Percentiles rank a stretch among this genome's conserved stretches.
Conservation (phyloP, 2,113 vertebrate species). For the Spheniscus mendiculus region DNA sequence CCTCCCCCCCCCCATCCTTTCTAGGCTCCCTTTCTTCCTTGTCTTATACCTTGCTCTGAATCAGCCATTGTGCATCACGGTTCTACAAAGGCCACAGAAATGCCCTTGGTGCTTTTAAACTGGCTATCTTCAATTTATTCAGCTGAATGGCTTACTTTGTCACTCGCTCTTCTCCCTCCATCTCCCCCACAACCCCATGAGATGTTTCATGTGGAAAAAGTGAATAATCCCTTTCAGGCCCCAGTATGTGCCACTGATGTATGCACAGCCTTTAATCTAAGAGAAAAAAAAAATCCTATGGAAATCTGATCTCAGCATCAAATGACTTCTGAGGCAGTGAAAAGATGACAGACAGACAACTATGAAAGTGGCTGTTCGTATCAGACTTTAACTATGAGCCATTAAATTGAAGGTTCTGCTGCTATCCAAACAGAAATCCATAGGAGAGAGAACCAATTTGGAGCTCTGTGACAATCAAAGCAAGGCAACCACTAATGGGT, state of each 20-base stretch:
- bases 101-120: background rate
- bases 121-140: background rate
- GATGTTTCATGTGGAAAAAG: background rate
- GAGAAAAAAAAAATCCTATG: background rate
- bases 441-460: background rate
- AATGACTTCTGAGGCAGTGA: background rate
- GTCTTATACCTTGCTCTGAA: background rate
- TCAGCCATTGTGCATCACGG: background rate
- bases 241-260: background rate
- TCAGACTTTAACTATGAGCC: background rate
- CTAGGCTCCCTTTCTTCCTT: background rate
- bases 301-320: slow-evolving; percentile 18
- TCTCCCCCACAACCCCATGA: background rate
- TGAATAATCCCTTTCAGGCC: slow-evolving; percentile 2
- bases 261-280: slow-evolving; percentile 33
- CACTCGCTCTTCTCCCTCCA: background rate
- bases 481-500: background rate
- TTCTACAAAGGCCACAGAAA: background rate
- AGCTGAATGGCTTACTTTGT: slow-evolving; percentile 14
- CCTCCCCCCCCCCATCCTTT: background rate
- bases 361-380: background rate
- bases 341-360: slow-evolving; percentile 28
- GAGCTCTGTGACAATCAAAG: background rate
- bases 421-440: slow-evolving; percentile 23
- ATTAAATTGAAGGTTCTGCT: slow-evolving; percentile 24